phyloP scores from a whole-genome alignment of 2,888 invertebrate species.

The Argyresthia goedartella region DNA sequence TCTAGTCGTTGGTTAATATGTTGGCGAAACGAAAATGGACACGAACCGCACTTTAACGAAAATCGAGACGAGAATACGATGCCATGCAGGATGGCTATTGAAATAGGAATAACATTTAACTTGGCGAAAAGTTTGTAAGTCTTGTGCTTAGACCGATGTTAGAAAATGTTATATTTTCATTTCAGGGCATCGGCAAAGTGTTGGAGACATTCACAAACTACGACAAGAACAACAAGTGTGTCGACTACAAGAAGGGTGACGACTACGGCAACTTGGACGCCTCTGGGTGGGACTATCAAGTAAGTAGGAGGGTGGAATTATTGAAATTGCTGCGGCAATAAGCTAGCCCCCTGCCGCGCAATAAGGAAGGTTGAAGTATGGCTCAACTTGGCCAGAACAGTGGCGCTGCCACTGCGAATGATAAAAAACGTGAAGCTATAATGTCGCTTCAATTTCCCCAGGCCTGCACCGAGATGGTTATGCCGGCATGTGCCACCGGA shows the following conservation, averaged over 20 bases:
- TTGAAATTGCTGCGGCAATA: background rate
- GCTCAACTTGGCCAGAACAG: background rate
- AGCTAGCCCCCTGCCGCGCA: background rate
- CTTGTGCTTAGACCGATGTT: no score
- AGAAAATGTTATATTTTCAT: no score
- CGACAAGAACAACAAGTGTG: constrained; percentile 78
- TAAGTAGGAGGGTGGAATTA: no score
- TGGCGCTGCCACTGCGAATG: background rate
- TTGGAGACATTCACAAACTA: constrained; percentile 86
- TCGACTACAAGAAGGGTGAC: constrained; percentile 69
- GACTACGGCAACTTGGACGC: constrained; percentile 74
- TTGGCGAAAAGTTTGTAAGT: no score
- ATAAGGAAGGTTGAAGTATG: no score
- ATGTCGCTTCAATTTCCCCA: constrained; percentile 31
- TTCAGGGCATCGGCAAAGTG: constrained; percentile 74
- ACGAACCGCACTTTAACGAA: no score
- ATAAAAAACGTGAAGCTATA: background rate
- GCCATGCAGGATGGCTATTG: no score
- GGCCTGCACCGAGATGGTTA: constrained; percentile 97
- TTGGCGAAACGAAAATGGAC: no score
- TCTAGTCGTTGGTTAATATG: no score
- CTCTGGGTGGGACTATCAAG: constrained; percentile 87
- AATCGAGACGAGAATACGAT: no score
- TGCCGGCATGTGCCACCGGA: constrained; percentile 90
- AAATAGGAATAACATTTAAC: no score